Evolutionary conservation across 2,888 invertebrate species (phyloP), one percentile per base, ranked within the genome.

Genomic region (Apotomis turbidana): DNA sequence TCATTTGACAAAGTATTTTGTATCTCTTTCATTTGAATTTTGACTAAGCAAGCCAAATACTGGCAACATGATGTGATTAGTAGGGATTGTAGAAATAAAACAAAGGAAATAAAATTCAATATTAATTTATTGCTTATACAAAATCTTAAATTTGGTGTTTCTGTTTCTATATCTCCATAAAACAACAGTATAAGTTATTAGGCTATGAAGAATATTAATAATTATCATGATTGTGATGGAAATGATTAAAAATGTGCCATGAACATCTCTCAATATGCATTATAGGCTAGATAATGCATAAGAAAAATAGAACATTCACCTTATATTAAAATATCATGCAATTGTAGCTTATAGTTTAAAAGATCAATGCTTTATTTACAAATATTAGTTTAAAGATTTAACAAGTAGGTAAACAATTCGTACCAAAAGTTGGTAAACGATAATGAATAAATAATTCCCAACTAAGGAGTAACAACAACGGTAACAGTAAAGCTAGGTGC

Each of bases 241-340:
- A 84, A 81, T 83, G 79, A 73, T 81, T 79, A 80, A 81, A 84
- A 85, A 85, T 87, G 87, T 89, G 92, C 86, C 74, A 77, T 66
- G 76, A 79, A 81, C 78, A 80, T 78, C 87, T 88, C 91, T 93
- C 92, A 88, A 79, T 85, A 85, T 84, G 80, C 89, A 90, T 93
- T 93, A 90, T 90, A 70, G 78, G 80, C 89, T 85, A 88, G 90
- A 92, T 86, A 93, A 93, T 83, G 89, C 82, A 88, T 80, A 89
- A 73, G 93, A 93, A 86, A 90, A 90, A 82, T 76, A 81, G 85
- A 76, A 84, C 87, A 84, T 83, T 85, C 87, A 88, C 87, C 87
- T 80, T 76, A 85, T 84, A 76, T 70, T 74, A 85, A 83, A 86
- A 78, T 81, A 82, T 85, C 89, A 90, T 90, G 90, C 88, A 78